These are phyloP conservation scores for Rhabdornis inornatus DNA, from an alignment of 2,113 vertebrate genomes.

Conservation along the genomic window DNA sequence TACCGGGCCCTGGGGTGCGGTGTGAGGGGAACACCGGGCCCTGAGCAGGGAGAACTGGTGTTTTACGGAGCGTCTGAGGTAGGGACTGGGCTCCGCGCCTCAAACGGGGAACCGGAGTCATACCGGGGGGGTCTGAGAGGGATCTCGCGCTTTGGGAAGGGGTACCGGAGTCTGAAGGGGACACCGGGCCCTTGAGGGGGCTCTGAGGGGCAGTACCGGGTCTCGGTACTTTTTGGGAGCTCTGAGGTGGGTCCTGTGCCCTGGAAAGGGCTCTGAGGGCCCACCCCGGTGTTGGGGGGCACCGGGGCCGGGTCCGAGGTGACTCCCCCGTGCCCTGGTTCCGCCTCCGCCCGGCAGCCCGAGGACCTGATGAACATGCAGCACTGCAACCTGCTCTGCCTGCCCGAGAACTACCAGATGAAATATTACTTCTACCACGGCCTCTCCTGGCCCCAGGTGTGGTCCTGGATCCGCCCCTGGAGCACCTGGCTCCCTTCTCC, in stretches of 20 bases:
- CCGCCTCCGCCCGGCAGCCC: not conserved
- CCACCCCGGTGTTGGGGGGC: not conserved
- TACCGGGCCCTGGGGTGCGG: not conserved
- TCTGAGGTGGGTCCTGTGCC: not conserved
- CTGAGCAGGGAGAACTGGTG: no score
- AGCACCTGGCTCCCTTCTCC: no score
- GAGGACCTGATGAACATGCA: conserved; percentile 8
- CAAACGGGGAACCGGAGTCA: not conserved
- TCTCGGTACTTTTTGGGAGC: not conserved
- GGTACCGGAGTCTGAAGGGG: no score
- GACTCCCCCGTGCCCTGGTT: not conserved
- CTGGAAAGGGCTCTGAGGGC: not conserved
- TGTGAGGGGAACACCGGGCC: not conserved
- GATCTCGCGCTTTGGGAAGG: no score
- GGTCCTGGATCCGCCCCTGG: not conserved
- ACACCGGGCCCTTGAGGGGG: no score
- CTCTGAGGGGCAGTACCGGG: not conserved
- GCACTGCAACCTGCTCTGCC: conserved; percentile 6
- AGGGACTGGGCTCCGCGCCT: not conserved
- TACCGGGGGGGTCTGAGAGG: not conserved
- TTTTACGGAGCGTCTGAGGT: not conserved
- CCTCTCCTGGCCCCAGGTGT: not conserved
- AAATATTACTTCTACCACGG: not conserved
- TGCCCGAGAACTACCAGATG: not conserved
- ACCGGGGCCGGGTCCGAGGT: not conserved